These are phyloP conservation scores for Spodoptera exigua DNA, from an alignment of 2,888 invertebrate genomes.

Conservation along the genomic window DNA sequence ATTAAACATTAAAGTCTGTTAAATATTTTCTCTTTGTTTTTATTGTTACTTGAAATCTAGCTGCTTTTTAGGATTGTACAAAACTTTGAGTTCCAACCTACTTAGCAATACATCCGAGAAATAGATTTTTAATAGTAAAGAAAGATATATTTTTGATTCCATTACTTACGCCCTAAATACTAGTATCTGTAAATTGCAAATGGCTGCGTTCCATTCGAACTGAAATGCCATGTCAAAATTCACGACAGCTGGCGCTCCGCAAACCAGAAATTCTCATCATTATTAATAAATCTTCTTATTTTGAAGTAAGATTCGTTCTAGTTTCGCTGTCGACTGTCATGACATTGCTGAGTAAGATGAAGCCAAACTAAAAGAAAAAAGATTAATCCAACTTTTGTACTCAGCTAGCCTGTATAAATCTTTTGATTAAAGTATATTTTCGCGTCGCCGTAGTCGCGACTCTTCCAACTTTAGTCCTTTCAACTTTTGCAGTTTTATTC, in stretches of 20 bases:
- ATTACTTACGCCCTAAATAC: background rate
- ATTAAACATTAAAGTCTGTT: background rate
- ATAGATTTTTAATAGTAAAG: too few relatives aligned
- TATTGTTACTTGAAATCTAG: too few relatives aligned
- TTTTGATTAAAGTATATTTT: constrained; percentile 22
- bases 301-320: constrained; percentile 5
- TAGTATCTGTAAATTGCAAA: constrained; percentile 10
- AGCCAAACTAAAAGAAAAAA: constrained; percentile 6
- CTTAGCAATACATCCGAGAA: too few relatives aligned
- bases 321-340: background rate
- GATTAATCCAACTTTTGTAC: background rate
- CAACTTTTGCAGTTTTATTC: constrained; percentile 16
- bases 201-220: too few relatives aligned
- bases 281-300: constrained; percentile 16
- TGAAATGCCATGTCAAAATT: constrained; percentile 3
- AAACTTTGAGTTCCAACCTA: too few relatives aligned
- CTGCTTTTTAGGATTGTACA: too few relatives aligned
- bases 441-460: background rate
- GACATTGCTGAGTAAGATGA: constrained; percentile 13
- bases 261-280: constrained; percentile 24
- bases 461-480: constrained; percentile 3
- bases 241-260: constrained; percentile 29
- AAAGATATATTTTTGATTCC: too few relatives aligned
- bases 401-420: constrained; percentile 2
- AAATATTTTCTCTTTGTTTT: background rate